Conservation (phyloP, 2,888 invertebrate species). For the Mystacides longicornis region DNA sequence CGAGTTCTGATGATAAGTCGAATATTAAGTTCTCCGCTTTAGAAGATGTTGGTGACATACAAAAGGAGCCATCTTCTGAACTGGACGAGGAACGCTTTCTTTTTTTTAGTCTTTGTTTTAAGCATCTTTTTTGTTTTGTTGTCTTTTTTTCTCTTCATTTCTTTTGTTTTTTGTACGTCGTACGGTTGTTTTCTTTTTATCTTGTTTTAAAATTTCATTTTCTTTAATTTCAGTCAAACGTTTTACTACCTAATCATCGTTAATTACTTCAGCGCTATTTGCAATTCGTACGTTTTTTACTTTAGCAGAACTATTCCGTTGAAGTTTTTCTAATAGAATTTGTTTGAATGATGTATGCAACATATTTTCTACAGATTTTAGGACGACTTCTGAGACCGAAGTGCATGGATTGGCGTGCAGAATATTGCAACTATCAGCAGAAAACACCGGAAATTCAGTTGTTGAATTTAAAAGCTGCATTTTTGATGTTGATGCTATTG, state of each 20-base stretch:
- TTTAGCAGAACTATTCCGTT: background rate
- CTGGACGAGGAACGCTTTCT: background rate
- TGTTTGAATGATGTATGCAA: background rate
- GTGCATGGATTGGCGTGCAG: background rate
- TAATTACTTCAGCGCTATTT: background rate
- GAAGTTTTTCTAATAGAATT: background rate
- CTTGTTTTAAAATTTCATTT: background rate
- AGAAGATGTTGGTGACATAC: background rate
- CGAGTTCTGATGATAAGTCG: background rate
- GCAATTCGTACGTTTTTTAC: background rate
- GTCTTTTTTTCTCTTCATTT: background rate
- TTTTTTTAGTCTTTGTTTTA: background rate
- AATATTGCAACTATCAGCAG: conserved; percentile 1
- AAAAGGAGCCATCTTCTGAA: background rate
- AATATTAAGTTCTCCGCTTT: background rate
- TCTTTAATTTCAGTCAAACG: background rate
- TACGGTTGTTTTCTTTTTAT: background rate
- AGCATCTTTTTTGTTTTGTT: background rate
- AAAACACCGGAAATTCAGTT: background rate
- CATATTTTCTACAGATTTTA: conserved; percentile 1
- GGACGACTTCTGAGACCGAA: background rate
- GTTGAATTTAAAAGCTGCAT: background rate
- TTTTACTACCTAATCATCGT: background rate
- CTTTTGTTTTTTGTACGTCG: background rate
- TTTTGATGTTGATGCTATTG: background rate